These are phyloP conservation scores for Cylas formicarius DNA, from an alignment of 1,140 invertebrate species.

Conservation along the genomic window DNA sequence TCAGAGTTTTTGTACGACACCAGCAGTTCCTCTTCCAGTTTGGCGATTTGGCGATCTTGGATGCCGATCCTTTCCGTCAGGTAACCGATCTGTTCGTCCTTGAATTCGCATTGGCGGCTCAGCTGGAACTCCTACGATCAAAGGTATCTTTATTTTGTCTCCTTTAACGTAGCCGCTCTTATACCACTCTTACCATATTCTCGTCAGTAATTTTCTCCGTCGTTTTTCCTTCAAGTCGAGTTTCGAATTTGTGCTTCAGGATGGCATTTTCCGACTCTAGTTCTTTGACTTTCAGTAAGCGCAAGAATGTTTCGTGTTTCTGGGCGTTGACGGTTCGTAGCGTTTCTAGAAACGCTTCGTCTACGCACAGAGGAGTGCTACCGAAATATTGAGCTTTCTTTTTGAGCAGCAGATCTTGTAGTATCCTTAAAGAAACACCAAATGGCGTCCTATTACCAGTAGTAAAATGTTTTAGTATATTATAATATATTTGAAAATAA, in stretches of 20 bases:
- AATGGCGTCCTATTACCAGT: background rate
- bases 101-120: conserved; percentile 31
- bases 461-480: conserved; percentile 3
- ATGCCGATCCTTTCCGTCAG: conserved; percentile 26
- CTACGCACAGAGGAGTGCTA: conserved; percentile 31
- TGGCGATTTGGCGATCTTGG: conserved; percentile 36
- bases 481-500: too few species aligned
- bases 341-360: conserved; percentile 32
- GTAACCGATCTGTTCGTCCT: conserved; percentile 35
- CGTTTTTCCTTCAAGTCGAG: conserved; percentile 13
- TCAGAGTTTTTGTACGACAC: conserved; percentile 24
- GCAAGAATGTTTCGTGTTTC: conserved; percentile 27
- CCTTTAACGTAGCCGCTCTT: too few species aligned
- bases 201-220: conserved; percentile 1
- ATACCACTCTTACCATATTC: conserved; percentile 8
- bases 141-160: too few species aligned
- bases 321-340: conserved; percentile 27
- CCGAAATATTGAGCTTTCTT: conserved; percentile 39
- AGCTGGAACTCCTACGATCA: conserved; percentile 33
- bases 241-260: conserved; percentile 37
- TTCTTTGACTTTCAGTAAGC: conserved; percentile 29
- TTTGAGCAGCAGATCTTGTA: conserved; percentile 36
- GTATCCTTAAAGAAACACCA: conserved; percentile 25
- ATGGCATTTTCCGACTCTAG: conserved; percentile 32
- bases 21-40: conserved; percentile 38